phyloP scores from a whole-genome alignment of 2,113 vertebrate species.

The Protobothrops mucrosquamatus region DNA sequence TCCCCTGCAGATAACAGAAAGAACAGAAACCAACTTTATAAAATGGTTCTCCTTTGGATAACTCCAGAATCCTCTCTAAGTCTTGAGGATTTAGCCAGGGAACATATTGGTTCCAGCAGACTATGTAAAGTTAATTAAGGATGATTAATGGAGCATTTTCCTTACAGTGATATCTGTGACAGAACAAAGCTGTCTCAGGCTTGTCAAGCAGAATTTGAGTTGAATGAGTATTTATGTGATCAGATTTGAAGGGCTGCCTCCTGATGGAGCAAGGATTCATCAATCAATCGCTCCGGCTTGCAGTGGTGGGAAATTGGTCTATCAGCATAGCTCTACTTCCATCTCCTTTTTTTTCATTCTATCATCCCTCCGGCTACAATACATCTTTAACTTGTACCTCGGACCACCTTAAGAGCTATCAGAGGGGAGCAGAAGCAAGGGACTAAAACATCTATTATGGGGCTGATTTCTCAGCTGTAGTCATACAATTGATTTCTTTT shows the following conservation, averaged over 20 bases:
- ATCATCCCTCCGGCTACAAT: constrained; percentile 97
- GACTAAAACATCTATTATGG: constrained; percentile 86
- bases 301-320: constrained; percentile 99
- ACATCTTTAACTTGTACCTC: constrained; percentile 96
- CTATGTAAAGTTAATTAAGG: constrained; percentile 98
- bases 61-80: constrained; percentile 82
- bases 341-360: constrained; percentile 90
- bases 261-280: constrained; percentile 97
- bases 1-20: constrained; percentile 76
- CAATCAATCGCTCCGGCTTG: constrained; percentile 92
- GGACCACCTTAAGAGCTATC: constrained; percentile 91
- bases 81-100: constrained; percentile 79
- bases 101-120: constrained; percentile 88
- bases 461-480: constrained; percentile 87
- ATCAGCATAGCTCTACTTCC: constrained; percentile 82
- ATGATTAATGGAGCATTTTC: constrained; percentile 99
- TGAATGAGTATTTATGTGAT: constrained; percentile 99
- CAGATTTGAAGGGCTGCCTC: constrained; percentile 98
- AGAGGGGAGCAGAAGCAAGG: constrained; percentile 81
- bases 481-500: constrained; percentile 90
- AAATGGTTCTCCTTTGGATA: constrained; percentile 79
- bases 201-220: constrained; percentile 98
- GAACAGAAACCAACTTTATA: constrained; percentile 69
- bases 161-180: constrained; percentile 98
- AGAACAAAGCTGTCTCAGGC: constrained; percentile 98